phyloP scores from a whole-genome alignment of 2,888 invertebrate genomes.

The Malachius bipustulatus region DNA sequence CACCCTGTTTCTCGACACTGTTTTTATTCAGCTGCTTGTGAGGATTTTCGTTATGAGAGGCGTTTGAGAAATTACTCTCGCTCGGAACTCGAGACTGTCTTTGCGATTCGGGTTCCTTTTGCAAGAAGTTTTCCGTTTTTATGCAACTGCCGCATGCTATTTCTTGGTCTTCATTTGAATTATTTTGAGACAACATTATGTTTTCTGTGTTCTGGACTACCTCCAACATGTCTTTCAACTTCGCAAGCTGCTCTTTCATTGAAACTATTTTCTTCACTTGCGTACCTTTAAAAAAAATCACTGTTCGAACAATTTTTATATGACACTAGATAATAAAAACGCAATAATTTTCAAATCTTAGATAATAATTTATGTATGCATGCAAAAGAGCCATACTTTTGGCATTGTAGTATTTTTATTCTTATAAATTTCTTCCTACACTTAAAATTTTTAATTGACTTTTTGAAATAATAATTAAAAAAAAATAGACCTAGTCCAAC shows the following conservation, averaged over 20 bases:
- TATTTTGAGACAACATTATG: conserved; percentile 21
- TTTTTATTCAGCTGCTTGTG: conserved; percentile 32
- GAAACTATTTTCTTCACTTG: conserved; percentile 34
- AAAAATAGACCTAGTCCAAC: too few species aligned
- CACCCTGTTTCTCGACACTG: conserved; percentile 14
- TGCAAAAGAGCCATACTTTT: too few species aligned
- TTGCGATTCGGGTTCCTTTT: conserved; percentile 24
- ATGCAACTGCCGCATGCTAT: conserved; percentile 25
- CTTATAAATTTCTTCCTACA: too few species aligned
- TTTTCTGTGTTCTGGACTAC: conserved; percentile 32
- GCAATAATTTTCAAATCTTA: neutral
- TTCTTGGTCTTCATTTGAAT: conserved; percentile 23
- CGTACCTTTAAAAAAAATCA: conserved; percentile 22
- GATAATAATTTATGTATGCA: conserved; percentile 4
- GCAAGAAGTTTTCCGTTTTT: conserved; percentile 31
- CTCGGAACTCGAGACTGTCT: conserved; percentile 18
- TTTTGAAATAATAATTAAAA: too few species aligned
- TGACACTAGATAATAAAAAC: neutral
- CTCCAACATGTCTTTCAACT: conserved; percentile 36
- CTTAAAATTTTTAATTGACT: too few species aligned
- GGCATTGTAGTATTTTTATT: too few species aligned
- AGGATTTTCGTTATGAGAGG: conserved; percentile 23
- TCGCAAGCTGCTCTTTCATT: conserved; percentile 36
- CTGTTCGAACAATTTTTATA: conserved; percentile 7
- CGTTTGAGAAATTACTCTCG: conserved; percentile 19